Percentiles rank a stretch among this genome's conserved stretches.
These are phyloP conservation scores for Myotis findleyi DNA, from an alignment of 2,797 vertebrate genomes.

Conservation along the genomic window DNA sequence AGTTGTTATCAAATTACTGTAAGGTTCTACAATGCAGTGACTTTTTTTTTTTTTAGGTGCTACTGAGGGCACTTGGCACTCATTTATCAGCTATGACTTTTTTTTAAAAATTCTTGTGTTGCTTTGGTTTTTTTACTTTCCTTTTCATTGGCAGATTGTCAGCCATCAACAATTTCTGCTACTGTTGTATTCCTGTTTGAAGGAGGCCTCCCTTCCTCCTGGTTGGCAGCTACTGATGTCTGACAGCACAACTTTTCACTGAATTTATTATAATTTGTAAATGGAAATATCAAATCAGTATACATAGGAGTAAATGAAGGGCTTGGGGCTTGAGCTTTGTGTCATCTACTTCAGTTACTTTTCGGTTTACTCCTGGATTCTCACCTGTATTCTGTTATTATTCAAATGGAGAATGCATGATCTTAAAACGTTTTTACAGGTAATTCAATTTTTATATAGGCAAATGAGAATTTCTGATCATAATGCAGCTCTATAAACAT, in stretches of 20 bases:
- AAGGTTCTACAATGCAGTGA: not conserved
- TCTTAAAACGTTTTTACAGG: not conserved
- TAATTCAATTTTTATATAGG: not conserved
- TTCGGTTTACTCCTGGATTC: not conserved
- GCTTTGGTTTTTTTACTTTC: constrained; percentile 13
- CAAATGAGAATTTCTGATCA: constrained; percentile 19
- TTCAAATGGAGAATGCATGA: not conserved
- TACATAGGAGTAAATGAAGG: not conserved
- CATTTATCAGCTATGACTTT: not conserved
- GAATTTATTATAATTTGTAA: not conserved
- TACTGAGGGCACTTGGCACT: not conserved
- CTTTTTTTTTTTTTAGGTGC: not conserved
- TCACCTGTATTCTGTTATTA: not conserved
- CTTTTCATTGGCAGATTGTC: not conserved
- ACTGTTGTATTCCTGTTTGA: not conserved
- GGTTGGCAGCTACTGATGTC: not conserved
- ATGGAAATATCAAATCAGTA: not conserved
- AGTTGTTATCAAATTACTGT: not conserved
- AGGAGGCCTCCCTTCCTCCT: not conserved
- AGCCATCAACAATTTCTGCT: not conserved
- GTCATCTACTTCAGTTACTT: not conserved
- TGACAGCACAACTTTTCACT: not conserved
- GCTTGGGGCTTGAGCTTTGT: not conserved
- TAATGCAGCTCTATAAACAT: not conserved
- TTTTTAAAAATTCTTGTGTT: not conserved